Base-by-base conservation (phyloP, 2,113 vertebrate species). In the Nesogale talazaci region DNA sequence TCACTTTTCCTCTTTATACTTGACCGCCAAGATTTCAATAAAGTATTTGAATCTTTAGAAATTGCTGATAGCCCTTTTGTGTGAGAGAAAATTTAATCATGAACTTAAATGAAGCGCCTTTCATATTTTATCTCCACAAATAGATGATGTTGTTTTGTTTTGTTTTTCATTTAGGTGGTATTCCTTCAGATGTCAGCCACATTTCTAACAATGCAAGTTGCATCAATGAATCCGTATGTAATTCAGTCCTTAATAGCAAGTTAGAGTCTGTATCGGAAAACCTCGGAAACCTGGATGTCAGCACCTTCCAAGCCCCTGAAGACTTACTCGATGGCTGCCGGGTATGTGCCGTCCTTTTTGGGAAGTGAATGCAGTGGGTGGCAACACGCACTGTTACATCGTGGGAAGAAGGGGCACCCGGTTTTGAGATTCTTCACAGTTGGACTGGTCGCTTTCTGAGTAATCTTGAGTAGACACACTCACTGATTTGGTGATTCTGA, bases 301-400 rank as follows among this genome's bases (percentile, higher is more conserved):
- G 98, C 82, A 94, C 98, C 90, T 98, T 98, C 96, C 98, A 97
- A 70, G 97, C 97, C 27, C 96, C 98, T 85, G 99, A 99, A 86
- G 99, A 99, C 95, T 94, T 99, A 88, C 96, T 99, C 94, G 99
- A 99, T 95, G 99, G 99, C 20, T 99, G 99, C 96, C 98, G 99
- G 95, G 99, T 99, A 97, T 57, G 98, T 72, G 36, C 70, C n/a
- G 11, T 98, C 91, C 96, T 84, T 70, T 63, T 91, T 36, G 29
- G 23, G 25, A 25, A 25, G 63, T 65, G 6, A 65, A 65, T 65
- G 23, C 20, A 36, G 22, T 31, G 63, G 67, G 40, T 84, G 57
- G 14, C 86, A 29, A 27, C 75, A 10, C 14, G 46, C 4, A 4
- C 86, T 17, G 52, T 19, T 42, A 74, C 2, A 84, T 46, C 31